Evolutionary conservation across 2,888 invertebrate genomes (phyloP), one percentile per base, ranked within the genome.

Genomic region (Pseudolycoriella hygida): DNA sequence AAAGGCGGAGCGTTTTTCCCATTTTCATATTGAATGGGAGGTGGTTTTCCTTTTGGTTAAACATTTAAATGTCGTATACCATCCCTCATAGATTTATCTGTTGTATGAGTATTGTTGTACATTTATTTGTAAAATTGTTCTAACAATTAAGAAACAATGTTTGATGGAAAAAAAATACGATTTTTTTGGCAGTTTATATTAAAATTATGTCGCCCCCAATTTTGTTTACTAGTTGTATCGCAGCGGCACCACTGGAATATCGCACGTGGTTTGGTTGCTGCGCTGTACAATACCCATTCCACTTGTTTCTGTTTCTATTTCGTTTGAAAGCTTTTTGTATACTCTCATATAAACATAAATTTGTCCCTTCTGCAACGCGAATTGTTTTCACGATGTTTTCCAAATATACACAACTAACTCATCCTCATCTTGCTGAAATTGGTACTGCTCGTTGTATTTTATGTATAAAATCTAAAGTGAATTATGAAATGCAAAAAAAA

Each of bases 161-260:
- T 30, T 30, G 30, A 30, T n/a, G n/a, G n/a, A n/a, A n/a, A n/a
- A n/a, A n/a, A n/a, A n/a, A n/a, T n/a, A n/a, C n/a, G n/a, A n/a
- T n/a, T n/a, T n/a, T n/a, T 25, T 8, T 8, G 25, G 8, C 25
- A 6, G 25, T 6, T 25, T 39, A 15, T 15, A 11, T 15, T 15
- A 15, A 39, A 40, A 17, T 39, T 39, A 11, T 34, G 4, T 19
- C 1, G 43, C 11, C 10, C 43, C 43, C 38, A 14, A 34, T 20
- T n/a, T 43, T 43, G 43, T 43, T 43, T 43, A 43, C 38, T 32
- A 6, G 19, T 43, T 43, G 43, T 43, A 43, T 43, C 43, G 43
- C 19, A 18, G 48, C 51, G 48, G 50, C 52, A 49, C 48, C 51
- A 51, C 51, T 52, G 52, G 32, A 40, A 46, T 49, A 48, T 25